A percentile compares a stretch with the other conserved stretches of the same genome.
phyloP scores from a whole-genome alignment of 2,888 invertebrate genomes.

The Caenorhabditis sp. region DNA sequence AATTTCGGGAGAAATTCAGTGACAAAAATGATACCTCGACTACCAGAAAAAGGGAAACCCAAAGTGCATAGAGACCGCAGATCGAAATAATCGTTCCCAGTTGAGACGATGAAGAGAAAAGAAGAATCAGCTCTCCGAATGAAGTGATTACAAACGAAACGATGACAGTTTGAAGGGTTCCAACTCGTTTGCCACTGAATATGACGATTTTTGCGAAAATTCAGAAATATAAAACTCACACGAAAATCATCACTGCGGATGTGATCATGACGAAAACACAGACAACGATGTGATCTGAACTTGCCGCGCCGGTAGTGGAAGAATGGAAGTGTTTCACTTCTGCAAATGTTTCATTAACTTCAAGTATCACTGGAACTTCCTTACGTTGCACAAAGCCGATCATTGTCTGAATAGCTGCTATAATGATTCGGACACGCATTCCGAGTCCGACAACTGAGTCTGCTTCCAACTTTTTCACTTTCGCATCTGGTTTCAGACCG shows the following conservation, averaged over 20 bases:
- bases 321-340: slow-evolving; percentile 54
- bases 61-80: slow-evolving; percentile 38
- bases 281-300: slow-evolving; percentile 11
- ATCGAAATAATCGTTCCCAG: slow-evolving; percentile 27
- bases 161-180: slow-evolving; percentile 30
- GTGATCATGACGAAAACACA: slow-evolving; percentile 40
- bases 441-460: slow-evolving; percentile 54
- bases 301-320: not conserved
- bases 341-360: too few species aligned
- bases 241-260: slow-evolving; percentile 20
- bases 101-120: slow-evolving; percentile 28
- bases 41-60: slow-evolving; percentile 55
- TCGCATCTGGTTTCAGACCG: slow-evolving; percentile 59
- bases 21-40: slow-evolving; percentile 38
- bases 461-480: slow-evolving; percentile 65
- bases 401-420: slow-evolving; percentile 54
- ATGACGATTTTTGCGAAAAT: not conserved
- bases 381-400: slow-evolving; percentile 64
- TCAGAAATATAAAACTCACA: slow-evolving; percentile 23
- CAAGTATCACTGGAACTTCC: not conserved
- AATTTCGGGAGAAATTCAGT: not conserved
- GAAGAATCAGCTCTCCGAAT: slow-evolving; percentile 29
- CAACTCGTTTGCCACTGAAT: slow-evolving; percentile 45
- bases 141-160: slow-evolving; percentile 25
- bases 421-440: slow-evolving; percentile 37